Conservation (phyloP, 2,888 invertebrate genomes). For the Hipparchia semele region DNA sequence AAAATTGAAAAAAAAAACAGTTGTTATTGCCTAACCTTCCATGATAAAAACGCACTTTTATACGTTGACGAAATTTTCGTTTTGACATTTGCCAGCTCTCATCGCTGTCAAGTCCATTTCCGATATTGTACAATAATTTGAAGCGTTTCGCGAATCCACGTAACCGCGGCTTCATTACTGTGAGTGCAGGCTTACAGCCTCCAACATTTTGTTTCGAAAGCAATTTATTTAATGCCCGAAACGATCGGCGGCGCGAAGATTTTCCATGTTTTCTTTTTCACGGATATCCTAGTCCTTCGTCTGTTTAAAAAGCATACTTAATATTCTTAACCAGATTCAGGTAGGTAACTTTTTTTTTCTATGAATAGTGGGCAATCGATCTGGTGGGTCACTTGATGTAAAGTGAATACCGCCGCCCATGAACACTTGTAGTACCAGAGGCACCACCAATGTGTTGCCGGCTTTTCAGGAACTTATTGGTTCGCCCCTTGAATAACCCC, state of each 20-base stretch:
- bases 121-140: slow-evolving; percentile 7
- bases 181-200: slow-evolving; percentile 41
- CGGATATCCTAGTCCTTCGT: background rate
- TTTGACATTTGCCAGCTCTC: no score
- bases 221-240: slow-evolving; percentile 43
- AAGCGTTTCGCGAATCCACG: slow-evolving; percentile 8
- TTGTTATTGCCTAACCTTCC: no score
- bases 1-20: no score
- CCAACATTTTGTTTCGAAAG: slow-evolving; percentile 41
- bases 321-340: background rate
- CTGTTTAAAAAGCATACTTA: background rate
- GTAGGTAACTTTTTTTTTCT: background rate
- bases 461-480: no score
- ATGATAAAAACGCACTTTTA: no score
- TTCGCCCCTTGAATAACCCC: no score
- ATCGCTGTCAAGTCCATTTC: background rate
- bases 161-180: slow-evolving; percentile 39
- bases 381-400: no score
- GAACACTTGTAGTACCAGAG: no score
- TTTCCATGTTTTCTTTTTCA: slow-evolving; percentile 21
- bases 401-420: no score
- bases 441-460: no score
- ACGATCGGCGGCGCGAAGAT: slow-evolving; percentile 30
- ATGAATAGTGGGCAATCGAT: no score
- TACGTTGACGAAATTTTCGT: no score